A percentile compares a stretch with the other conserved stretches of the same genome.
These are phyloP conservation scores for Drosophila testacea DNA, from an alignment of 2,888 invertebrate species.

Conservation along the genomic window DNA sequence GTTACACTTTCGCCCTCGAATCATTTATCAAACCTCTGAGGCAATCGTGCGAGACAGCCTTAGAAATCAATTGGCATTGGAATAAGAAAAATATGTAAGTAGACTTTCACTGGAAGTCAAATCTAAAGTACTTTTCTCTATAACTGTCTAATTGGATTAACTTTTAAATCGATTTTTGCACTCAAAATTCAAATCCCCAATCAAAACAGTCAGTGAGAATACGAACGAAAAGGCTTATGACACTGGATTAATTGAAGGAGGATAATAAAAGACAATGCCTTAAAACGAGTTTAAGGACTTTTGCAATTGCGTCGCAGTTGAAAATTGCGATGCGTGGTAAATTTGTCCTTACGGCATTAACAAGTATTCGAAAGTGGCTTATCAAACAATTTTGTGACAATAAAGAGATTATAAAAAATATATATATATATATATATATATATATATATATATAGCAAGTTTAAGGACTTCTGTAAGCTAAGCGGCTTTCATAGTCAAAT, in stretches of 20 bases:
- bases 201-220: constrained; percentile 13
- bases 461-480: constrained; percentile 18
- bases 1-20: constrained; percentile 9
- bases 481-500: constrained; percentile 41
- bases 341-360: constrained; percentile 60
- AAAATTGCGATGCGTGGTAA: constrained; percentile 40
- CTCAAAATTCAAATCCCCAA: constrained; percentile 26
- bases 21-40: constrained; percentile 31
- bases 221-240: constrained; percentile 56
- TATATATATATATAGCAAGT: constrained; percentile 29
- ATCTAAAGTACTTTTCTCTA: constrained; percentile 15
- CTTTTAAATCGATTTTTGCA: constrained; percentile 33
- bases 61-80: constrained; percentile 5
- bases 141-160: constrained; percentile 56
- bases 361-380: constrained; percentile 69
- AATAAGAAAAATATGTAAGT: background rate
- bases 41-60: constrained; percentile 40
- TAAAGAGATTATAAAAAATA: constrained; percentile 40
- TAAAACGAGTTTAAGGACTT: constrained; percentile 12
- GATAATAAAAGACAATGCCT: constrained; percentile 20
- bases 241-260: constrained; percentile 26
- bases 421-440: constrained; percentile 30
- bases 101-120: background rate
- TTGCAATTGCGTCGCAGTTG: constrained; percentile 20
- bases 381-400: constrained; percentile 62